A percentile compares a stretch with the other conserved stretches of the same genome.
phyloP scores from a whole-genome alignment of 2,888 invertebrate species.

The Hydriomena furcata region DNA sequence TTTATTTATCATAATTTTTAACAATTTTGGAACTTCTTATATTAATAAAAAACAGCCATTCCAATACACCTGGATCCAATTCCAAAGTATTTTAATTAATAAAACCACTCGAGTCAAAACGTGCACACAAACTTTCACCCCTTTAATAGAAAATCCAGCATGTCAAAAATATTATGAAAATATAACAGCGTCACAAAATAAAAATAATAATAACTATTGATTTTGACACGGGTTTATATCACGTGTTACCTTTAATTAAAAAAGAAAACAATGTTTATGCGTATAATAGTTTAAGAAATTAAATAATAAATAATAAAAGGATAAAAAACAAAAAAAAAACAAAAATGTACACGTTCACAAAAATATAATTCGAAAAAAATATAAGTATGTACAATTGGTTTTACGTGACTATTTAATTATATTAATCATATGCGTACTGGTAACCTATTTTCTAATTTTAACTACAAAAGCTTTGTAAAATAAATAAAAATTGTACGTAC shows the following conservation, averaged over 20 bases:
- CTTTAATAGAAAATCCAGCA: slow-evolving; percentile 7
- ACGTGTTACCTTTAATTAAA: no score
- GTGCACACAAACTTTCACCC: slow-evolving; percentile 14
- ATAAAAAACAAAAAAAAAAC: slow-evolving; percentile 44
- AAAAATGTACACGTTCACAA: slow-evolving; percentile 63
- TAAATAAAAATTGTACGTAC: slow-evolving; percentile 37
- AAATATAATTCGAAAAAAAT: slow-evolving; percentile 76
- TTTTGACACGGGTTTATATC: no score
- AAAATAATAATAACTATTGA: not conserved
- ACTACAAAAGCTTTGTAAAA: slow-evolving; percentile 30
- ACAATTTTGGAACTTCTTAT: slow-evolving; percentile 7
- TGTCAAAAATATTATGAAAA: slow-evolving; percentile 15
- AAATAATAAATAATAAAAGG: slow-evolving; percentile 25
- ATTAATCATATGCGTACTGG: slow-evolving; percentile 36
- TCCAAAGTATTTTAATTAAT: slow-evolving; percentile 20
- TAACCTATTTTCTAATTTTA: slow-evolving; percentile 38
- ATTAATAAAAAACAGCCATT: slow-evolving; percentile 18
- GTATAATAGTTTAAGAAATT: slow-evolving; percentile 11
- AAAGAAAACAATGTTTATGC: no score
- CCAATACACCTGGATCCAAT: slow-evolving; percentile 17
- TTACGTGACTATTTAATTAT: slow-evolving; percentile 26
- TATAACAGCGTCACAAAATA: slow-evolving; percentile 10
- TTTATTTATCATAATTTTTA: slow-evolving; percentile 1
- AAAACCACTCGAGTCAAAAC: slow-evolving; percentile 14
- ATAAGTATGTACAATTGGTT: slow-evolving; percentile 71